phyloP scores from a whole-genome alignment of 2,888 invertebrate species.

The Orthosia incerta region DNA sequence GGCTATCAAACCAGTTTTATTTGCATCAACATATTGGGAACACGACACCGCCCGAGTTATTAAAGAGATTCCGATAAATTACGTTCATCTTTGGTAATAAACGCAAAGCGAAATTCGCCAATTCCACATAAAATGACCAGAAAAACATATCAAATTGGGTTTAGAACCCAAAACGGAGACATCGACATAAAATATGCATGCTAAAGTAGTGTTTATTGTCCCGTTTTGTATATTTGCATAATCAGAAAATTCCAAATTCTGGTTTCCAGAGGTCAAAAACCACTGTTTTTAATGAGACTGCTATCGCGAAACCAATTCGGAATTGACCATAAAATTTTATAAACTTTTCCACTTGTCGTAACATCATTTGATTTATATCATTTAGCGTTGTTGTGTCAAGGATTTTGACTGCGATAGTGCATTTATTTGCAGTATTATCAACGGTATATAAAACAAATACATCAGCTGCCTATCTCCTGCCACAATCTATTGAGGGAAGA shows the following conservation, averaged over 20 bases:
- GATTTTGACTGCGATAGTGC: slow-evolving; percentile 1
- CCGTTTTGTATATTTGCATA: slow-evolving; percentile 49
- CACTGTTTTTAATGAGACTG: slow-evolving; percentile 19
- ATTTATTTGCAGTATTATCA: neutral
- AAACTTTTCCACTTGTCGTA: neutral
- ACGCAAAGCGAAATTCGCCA: neutral
- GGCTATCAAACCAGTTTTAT: slow-evolving; percentile 17
- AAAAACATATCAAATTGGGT: slow-evolving; percentile 16
- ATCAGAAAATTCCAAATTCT: slow-evolving; percentile 30
- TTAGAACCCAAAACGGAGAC: slow-evolving; percentile 10
- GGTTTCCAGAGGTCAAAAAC: slow-evolving; percentile 52
- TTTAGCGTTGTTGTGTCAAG: neutral
- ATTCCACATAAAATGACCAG: neutral
- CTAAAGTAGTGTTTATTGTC: slow-evolving; percentile 20
- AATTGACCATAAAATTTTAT: neutral
- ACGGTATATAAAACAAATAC: slow-evolving; percentile 6
- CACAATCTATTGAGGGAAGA: slow-evolving; percentile 42
- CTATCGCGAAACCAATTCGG: slow-evolving; percentile 16
- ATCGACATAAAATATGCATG: slow-evolving; percentile 33
- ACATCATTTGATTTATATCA: neutral
- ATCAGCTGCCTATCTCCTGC: slow-evolving; percentile 25
- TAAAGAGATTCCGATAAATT: slow-evolving; percentile 7
- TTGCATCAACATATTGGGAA: neutral
- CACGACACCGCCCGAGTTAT: neutral
- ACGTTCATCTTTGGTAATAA: neutral